These are phyloP conservation scores for Echeneis naucrates DNA, from an alignment of 2,797 vertebrate genomes.

Conservation along the genomic window DNA sequence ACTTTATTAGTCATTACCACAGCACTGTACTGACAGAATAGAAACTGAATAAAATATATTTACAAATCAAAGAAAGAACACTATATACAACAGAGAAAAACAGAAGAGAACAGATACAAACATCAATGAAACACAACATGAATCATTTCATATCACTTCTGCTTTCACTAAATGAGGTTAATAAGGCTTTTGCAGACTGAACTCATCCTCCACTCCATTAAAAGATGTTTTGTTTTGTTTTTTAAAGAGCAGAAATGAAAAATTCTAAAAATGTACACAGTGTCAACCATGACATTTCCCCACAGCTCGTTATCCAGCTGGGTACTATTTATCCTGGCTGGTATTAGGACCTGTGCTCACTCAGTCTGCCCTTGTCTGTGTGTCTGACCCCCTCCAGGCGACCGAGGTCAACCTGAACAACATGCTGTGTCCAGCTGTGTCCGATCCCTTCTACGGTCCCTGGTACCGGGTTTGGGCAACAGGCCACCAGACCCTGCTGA, in stretches of 20 bases:
- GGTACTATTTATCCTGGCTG: conserved; percentile 3
- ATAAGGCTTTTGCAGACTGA: conserved; percentile 22
- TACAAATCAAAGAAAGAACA: too few relatives aligned
- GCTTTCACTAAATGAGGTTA: conserved; percentile 20
- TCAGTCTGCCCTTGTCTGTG: conserved; percentile 26
- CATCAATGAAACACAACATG: too few relatives aligned
- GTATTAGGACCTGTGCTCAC: background rate
- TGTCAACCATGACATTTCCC: conserved; percentile 13
- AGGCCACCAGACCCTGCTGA: conserved; percentile 96
- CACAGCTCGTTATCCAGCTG: conserved; percentile 32
- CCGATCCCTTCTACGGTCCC: conserved; percentile 97
- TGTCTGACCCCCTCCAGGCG: conserved; percentile 79
- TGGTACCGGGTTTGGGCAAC: conserved; percentile 98
- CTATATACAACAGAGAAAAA: too few relatives aligned
- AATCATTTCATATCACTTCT: too few relatives aligned
- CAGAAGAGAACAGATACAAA: too few relatives aligned
- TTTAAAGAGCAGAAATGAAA: conserved; percentile 31
- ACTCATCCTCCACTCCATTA: conserved; percentile 18
- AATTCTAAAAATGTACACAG: too few relatives aligned
- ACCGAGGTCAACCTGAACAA: conserved; percentile 99
- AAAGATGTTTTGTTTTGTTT: background rate
- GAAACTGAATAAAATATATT: too few relatives aligned
- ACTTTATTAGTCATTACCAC: too few relatives aligned
- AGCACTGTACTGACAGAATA: too few relatives aligned
- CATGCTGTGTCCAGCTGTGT: conserved; percentile 98